Conservation (phyloP, 2,113 vertebrate species). For the Eurypyga helias region DNA sequence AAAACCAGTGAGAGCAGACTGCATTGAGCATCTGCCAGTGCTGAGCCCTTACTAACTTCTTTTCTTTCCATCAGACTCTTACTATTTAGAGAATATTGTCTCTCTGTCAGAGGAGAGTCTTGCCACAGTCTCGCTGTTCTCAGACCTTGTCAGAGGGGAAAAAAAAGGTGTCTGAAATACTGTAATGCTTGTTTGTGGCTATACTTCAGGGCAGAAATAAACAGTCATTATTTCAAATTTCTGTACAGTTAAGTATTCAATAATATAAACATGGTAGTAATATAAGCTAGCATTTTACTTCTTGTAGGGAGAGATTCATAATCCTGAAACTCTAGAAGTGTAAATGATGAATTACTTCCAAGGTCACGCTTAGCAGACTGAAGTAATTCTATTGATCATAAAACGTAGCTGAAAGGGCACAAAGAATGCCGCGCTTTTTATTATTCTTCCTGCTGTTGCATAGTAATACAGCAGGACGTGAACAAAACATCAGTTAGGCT, state of each 20-base stretch:
- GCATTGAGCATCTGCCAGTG: background rate
- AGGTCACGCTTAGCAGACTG: slow-evolving; percentile 1
- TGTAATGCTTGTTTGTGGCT: background rate
- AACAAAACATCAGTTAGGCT: background rate
- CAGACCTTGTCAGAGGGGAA: background rate
- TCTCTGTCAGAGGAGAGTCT: background rate
- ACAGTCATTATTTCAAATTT: background rate
- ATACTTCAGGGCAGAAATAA: background rate
- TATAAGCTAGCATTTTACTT: background rate
- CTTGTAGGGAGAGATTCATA: background rate
- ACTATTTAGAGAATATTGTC: background rate
- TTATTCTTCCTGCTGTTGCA: background rate
- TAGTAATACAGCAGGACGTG: background rate
- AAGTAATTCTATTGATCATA: slow-evolving; percentile 28
- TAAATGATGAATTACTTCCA: slow-evolving; percentile 29
- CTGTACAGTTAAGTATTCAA: background rate
- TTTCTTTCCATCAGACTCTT: background rate
- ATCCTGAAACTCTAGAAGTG: background rate
- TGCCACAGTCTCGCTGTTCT: background rate
- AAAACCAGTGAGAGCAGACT: background rate
- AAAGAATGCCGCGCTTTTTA: background rate
- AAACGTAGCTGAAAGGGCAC: background rate
- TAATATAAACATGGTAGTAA: background rate
- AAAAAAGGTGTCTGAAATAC: background rate
- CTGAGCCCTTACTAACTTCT: background rate